phyloP scores from a whole-genome alignment of 2,113 vertebrate genomes.

The Sialia sialis region DNA sequence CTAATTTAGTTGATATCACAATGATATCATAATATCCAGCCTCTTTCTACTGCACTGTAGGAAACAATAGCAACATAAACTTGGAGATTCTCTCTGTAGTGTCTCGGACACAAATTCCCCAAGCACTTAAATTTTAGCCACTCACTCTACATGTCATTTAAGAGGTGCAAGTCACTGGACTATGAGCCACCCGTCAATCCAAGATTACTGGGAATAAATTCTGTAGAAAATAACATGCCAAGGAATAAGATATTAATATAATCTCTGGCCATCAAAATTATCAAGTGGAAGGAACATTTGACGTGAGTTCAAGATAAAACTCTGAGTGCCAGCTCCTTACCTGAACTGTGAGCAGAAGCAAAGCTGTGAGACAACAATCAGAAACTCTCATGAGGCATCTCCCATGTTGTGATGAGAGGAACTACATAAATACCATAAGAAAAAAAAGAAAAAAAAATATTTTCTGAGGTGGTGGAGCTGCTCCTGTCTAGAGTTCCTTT shows the following conservation, averaged over 20 bases:
- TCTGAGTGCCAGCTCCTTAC: not conserved
- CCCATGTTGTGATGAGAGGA: not conserved
- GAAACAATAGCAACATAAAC: not conserved
- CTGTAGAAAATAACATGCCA: not conserved
- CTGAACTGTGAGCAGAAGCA: not conserved
- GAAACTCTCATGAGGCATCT: not conserved
- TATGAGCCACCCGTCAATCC: not conserved
- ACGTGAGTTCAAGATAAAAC: not conserved
- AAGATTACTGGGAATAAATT: not conserved
- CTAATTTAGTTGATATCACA: not conserved
- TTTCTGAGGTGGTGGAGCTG: not conserved
- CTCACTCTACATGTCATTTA: fast-evolving
- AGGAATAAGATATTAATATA: not conserved
- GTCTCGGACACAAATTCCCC: not conserved
- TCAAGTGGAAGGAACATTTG: not conserved
- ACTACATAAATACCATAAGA: not conserved
- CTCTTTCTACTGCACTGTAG: not conserved
- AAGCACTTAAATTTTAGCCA: not conserved
- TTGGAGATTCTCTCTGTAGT: not conserved
- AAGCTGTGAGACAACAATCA: not conserved
- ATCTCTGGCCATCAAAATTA: not conserved
- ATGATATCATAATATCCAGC: not conserved
- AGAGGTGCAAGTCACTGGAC: not conserved
- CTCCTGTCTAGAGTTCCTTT: not conserved
- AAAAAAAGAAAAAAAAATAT: not conserved